Percentiles rank a stretch among this genome's conserved stretches.
Evolutionary conservation across 2,888 invertebrate genomes (phyloP).

Genomic region (Biston betularia): DNA sequence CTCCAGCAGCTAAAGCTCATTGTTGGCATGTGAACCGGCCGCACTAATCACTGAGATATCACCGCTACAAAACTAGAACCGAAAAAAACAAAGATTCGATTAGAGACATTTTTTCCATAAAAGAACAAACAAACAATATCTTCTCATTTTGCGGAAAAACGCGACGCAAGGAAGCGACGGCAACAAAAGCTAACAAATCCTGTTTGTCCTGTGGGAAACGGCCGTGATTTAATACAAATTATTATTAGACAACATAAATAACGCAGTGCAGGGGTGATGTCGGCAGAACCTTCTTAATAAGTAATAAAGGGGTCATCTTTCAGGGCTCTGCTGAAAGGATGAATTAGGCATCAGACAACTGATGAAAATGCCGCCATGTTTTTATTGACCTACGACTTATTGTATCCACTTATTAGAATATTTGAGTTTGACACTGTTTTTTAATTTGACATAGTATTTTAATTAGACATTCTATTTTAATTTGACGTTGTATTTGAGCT

Average conservation of each 20-base stretch:
- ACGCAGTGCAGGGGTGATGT: conserved; percentile 72
- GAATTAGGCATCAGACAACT: conserved; percentile 15
- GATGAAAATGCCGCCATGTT: not conserved
- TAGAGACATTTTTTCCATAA: conserved; percentile 61
- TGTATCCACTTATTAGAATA: too few species aligned
- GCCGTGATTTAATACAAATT: conserved; percentile 86
- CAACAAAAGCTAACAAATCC: conserved; percentile 85
- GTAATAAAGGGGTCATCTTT: conserved; percentile 86
- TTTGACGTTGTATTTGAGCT: too few species aligned
- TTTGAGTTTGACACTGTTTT: too few species aligned
- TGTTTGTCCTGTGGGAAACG: conserved; percentile 80
- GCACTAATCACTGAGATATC: not conserved
- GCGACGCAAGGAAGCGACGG: conserved; percentile 60
- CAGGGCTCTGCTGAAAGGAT: conserved; percentile 53
- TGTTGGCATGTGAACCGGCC: too few species aligned
- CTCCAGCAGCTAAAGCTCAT: too few species aligned
- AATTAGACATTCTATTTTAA: too few species aligned
- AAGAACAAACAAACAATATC: conserved; percentile 66
- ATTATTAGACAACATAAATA: conserved; percentile 86
- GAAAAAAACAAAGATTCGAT: conserved; percentile 41
- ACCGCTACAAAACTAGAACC: conserved; percentile 5
- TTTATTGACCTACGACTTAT: too few species aligned
- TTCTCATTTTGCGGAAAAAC: conserved; percentile 65
- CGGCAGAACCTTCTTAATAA: conserved; percentile 81
- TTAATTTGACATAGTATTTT: too few species aligned